Base-by-base conservation (phyloP, 1,140 invertebrate species). In the Drosophila pectinifera region DNA sequence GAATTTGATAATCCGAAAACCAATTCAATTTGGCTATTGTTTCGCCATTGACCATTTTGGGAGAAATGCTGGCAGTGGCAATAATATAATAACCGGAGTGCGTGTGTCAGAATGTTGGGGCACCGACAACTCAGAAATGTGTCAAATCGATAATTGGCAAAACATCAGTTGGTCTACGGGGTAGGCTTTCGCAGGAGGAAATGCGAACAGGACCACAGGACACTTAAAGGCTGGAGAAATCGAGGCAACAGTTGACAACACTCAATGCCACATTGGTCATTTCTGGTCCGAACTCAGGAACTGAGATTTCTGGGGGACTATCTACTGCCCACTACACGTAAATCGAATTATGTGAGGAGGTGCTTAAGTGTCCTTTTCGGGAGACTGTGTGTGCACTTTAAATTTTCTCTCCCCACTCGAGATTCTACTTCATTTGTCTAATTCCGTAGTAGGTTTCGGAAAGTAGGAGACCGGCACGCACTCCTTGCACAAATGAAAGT, bases 341-440 rank as follows among this genome's bases (percentile, higher is more conserved):
- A 88, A 86, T 86, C 82, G 83, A 86, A 88, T 86, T 88, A 88
- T 79, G 83, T 82, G 82, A 76, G 62, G 57, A 82, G 75, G 83
- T 85, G 73, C 82, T 88, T 86, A 83, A 86, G 83, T 61, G 82
- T 86, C 75, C 82, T 79, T 77, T 57, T 51, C 59, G 42, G 20
- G 48, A 24, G n/a, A 4, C 28, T 26, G 34, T 42, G 51, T 51
- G 72, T 59, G 55, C 64, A 61, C 73, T 77, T 70, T 78, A 77
- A 69, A 77, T 51, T 70, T 43, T 70, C 49, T 78, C 73, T 70
- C 55, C 78, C 45, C 78, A 84, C 64, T 78, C 76, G 76, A 88
- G 81, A 69, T 73, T 88, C 84, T 89, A 89, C 84, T 88, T 88
- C 80, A 88, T 89, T 89, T 88, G 84, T 88, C 84, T 88, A 89